phyloP scores from a whole-genome alignment of 2,888 invertebrate species.

The Invenusta paracnida region DNA sequence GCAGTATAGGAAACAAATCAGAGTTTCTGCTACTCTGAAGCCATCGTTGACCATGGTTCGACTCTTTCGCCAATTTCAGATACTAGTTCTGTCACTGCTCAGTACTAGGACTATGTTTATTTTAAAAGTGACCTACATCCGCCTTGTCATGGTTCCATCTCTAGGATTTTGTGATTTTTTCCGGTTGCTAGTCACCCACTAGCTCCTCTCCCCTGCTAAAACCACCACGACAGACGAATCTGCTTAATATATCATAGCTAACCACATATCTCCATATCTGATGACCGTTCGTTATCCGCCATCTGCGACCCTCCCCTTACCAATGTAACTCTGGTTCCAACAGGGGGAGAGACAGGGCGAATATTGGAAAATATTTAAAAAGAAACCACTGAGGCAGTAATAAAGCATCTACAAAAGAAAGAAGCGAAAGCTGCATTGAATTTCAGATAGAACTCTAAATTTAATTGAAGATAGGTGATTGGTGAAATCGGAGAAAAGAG shows the following conservation, averaged over 20 bases:
- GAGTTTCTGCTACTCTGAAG: background rate
- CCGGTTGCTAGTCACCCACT: background rate
- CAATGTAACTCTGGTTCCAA: background rate
- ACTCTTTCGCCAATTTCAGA: background rate
- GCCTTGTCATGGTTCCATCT: background rate
- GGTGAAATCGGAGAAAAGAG: too few relatives aligned
- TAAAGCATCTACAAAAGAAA: too few relatives aligned
- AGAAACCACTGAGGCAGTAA: too few relatives aligned
- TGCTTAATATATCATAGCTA: background rate
- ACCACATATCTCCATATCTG: background rate
- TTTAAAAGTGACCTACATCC: background rate
- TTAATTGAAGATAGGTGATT: too few relatives aligned
- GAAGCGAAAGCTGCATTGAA: too few relatives aligned
- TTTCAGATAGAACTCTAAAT: too few relatives aligned
- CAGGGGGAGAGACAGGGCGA: too few relatives aligned
- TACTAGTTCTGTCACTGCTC: background rate
- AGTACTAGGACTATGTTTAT: background rate
- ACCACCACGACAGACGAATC: background rate
- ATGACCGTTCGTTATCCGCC: background rate
- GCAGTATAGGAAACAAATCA: background rate
- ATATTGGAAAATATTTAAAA: too few relatives aligned
- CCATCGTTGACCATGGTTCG: background rate
- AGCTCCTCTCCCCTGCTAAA: background rate
- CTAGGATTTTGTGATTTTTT: background rate
- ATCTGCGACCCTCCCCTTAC: background rate